These are phyloP conservation scores for Epirrhoe alternata DNA, from an alignment of 2,888 invertebrate genomes.

Conservation along the genomic window DNA sequence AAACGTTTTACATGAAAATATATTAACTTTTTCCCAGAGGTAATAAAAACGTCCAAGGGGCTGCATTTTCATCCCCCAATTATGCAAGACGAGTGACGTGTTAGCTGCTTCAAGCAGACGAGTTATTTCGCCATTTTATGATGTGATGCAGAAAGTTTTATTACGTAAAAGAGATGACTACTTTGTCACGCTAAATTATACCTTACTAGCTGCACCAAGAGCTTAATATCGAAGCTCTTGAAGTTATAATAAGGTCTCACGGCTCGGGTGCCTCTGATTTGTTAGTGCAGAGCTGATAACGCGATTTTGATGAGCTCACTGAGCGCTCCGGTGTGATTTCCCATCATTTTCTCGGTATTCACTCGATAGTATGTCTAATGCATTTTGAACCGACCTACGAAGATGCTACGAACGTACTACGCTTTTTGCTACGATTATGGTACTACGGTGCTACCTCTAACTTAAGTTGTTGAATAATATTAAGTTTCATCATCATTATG, in stretches of 20 bases:
- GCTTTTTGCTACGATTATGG: constrained; percentile 7
- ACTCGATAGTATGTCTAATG: constrained; percentile 27
- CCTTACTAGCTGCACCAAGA: constrained; percentile 43
- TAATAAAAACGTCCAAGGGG: constrained; percentile 70
- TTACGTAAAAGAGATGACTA: constrained; percentile 48
- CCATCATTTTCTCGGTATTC: constrained; percentile 50
- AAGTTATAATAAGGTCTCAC: constrained; percentile 44
- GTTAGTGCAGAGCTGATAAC: constrained; percentile 63
- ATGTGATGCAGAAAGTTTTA: constrained; percentile 56
- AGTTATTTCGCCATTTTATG: constrained; percentile 62
- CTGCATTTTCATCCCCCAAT: constrained; percentile 69
- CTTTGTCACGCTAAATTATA: constrained; percentile 41
- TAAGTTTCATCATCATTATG: too few species aligned
- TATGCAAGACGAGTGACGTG: constrained; percentile 45
- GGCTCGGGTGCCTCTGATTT: constrained; percentile 49
- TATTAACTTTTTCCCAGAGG: constrained; percentile 67
- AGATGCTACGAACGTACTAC: constrained; percentile 8
- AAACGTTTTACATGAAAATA: constrained; percentile 66
- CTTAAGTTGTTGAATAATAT: too few species aligned
- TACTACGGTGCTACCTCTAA: not conserved
- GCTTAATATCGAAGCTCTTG: constrained; percentile 44
- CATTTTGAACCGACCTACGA: constrained; percentile 3
- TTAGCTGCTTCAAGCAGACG: constrained; percentile 47
- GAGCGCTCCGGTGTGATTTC: constrained; percentile 44
- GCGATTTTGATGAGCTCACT: constrained; percentile 67